Conservation (phyloP, 2,888 invertebrate species). For the Leptinotarsa peninsularis region DNA sequence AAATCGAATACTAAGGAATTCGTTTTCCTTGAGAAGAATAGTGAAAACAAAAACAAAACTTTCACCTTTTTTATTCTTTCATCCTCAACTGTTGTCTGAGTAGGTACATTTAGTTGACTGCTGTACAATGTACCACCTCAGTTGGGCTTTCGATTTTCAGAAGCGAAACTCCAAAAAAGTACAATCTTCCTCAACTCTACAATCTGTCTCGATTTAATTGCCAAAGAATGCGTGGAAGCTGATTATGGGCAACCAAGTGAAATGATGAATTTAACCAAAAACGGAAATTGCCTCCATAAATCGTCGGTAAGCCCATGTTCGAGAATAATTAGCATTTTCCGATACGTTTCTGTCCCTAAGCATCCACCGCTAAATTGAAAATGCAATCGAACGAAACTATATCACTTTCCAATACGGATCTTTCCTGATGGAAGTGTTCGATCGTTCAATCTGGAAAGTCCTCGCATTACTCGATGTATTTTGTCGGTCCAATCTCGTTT, state of each 20-base stretch:
- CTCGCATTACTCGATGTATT: background rate
- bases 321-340: conserved; percentile 18
- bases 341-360: background rate
- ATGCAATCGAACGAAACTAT: background rate
- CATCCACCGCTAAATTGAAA: conserved; percentile 17
- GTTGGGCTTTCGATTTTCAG: too few species aligned
- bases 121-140: too few species aligned
- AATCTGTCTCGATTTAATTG: background rate
- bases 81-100: too few species aligned
- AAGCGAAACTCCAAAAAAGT: too few species aligned
- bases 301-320: conserved; percentile 17
- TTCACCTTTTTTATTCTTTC: too few species aligned
- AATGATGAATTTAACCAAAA: conserved; percentile 14
- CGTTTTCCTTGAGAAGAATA: too few species aligned
- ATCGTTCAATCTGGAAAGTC: background rate
- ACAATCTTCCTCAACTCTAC: too few species aligned
- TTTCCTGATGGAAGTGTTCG: background rate
- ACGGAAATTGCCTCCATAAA: conserved; percentile 19
- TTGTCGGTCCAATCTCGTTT: background rate
- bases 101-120: too few species aligned
- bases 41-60: too few species aligned
- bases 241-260: conserved; percentile 4
- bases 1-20: too few species aligned
- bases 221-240: conserved; percentile 13
- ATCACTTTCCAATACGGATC: background rate